Evolutionary conservation across 1,140 invertebrate species (phyloP).

Genomic region (Vanessa atalanta): DNA sequence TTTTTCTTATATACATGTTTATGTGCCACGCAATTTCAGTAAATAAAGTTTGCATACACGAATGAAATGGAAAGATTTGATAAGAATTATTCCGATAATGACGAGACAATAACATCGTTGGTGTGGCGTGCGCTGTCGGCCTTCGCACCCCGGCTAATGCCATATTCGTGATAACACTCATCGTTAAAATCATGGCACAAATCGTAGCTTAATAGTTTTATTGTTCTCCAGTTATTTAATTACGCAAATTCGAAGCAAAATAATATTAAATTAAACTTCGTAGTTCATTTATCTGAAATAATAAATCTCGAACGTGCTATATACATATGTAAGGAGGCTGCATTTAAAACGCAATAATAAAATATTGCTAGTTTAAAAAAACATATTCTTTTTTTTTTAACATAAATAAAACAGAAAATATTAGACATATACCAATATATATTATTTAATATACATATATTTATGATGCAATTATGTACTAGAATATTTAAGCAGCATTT

Average conservation of each 20-base stretch:
- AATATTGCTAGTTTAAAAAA: no score
- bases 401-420: no score
- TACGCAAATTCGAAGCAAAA: not conserved
- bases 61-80: no score
- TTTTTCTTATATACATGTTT: no score
- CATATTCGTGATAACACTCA: slow-evolving; percentile 18
- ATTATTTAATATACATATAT: no score
- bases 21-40: no score
- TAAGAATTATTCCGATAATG: not conserved
- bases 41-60: no score
- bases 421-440: no score
- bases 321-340: not conserved
- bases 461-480: no score
- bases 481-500: no score
- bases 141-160: slow-evolving; percentile 16
- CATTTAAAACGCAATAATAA: not conserved
- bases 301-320: no score
- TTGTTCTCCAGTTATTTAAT: not conserved
- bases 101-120: not conserved
- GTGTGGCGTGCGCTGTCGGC: slow-evolving; percentile 4
- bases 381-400: no score
- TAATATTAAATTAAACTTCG: not conserved
- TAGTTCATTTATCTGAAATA: not conserved
- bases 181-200: slow-evolving; percentile 10
- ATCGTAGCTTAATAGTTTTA: slow-evolving; percentile 6